Percentiles rank a stretch among this genome's conserved stretches.
phyloP scores from a whole-genome alignment of 2,113 vertebrate genomes.

The Dicentrarchus labrax region DNA sequence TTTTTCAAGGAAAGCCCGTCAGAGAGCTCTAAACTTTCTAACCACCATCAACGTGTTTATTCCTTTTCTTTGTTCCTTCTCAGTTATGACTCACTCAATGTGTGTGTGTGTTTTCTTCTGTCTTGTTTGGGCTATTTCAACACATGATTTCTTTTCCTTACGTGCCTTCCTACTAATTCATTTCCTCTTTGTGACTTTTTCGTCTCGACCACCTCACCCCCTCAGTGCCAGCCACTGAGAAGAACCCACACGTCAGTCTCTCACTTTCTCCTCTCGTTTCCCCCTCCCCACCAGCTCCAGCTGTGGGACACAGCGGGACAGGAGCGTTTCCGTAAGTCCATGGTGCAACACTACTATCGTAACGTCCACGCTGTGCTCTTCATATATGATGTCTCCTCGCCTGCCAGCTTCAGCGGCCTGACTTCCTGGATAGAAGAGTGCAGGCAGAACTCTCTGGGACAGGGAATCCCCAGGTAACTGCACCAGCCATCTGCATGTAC shows the following conservation, averaged over 20 bases:
- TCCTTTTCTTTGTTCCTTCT: slow-evolving; percentile 34
- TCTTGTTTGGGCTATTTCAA: slow-evolving; percentile 40
- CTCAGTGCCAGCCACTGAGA: not conserved
- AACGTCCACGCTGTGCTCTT: slow-evolving; percentile 95
- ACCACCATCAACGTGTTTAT: not conserved
- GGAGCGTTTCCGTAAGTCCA: slow-evolving; percentile 95
- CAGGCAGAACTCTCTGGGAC: slow-evolving; percentile 89
- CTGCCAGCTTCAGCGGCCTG: slow-evolving; percentile 90
- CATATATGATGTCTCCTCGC: slow-evolving; percentile 93
- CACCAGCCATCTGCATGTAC: not conserved
- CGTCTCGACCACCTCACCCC: not conserved
- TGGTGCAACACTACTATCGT: slow-evolving; percentile 97
- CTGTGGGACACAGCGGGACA: slow-evolving; percentile 98
- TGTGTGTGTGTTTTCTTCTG: not conserved
- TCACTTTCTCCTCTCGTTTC: not conserved
- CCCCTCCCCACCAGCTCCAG: slow-evolving; percentile 87
- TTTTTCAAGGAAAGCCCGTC: not conserved
- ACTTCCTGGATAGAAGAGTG: slow-evolving; percentile 94
- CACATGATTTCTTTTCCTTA: slow-evolving; percentile 39
- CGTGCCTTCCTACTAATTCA: not conserved
- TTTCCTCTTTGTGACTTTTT: slow-evolving; percentile 39
- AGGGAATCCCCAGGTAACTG: slow-evolving; percentile 87
- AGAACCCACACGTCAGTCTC: not conserved
- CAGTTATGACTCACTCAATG: slow-evolving; percentile 44
- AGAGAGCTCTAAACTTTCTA: not conserved